A percentile compares a stretch with the other conserved stretches of the same genome.
These are phyloP conservation scores for Apamea monoglypha DNA, from an alignment of 2,888 invertebrate species.

Conservation along the genomic window DNA sequence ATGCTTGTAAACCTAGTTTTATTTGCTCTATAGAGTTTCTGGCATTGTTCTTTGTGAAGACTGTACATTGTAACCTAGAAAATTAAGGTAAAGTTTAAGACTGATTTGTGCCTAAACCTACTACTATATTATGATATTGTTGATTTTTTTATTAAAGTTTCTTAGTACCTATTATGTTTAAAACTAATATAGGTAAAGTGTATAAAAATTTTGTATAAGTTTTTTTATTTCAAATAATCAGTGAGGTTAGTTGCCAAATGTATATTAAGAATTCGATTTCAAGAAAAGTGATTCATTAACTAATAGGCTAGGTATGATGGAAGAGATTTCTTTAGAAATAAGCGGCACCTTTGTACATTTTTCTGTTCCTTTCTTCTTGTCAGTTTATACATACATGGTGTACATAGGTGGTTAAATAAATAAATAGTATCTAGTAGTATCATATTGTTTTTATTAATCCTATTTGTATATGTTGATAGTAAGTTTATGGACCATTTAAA, in stretches of 20 bases:
- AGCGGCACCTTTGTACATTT: background rate
- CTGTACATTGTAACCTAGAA: constrained; percentile 1
- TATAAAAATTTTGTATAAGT: background rate
- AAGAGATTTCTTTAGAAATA: background rate
- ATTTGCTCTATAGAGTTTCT: background rate
- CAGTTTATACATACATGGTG: too few relatives aligned
- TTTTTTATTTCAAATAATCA: background rate
- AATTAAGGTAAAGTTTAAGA: constrained; percentile 17
- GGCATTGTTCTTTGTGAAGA: background rate
- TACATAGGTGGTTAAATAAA: background rate
- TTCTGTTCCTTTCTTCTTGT: background rate
- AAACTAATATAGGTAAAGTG: background rate
- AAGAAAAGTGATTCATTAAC: background rate
- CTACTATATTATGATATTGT: background rate
- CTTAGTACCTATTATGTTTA: background rate
- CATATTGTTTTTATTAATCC: background rate
- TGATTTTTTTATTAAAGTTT: background rate
- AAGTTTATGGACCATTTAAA: too few relatives aligned
- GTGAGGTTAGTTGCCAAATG: background rate
- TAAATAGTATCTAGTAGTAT: background rate
- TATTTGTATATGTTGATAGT: background rate
- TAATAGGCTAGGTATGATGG: background rate
- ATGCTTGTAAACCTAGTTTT: background rate
- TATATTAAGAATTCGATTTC: constrained; percentile 3
- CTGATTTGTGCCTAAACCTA: constrained; percentile 23